Base-by-base conservation (phyloP, 2,113 vertebrate species). In the Empidonax traillii region DNA sequence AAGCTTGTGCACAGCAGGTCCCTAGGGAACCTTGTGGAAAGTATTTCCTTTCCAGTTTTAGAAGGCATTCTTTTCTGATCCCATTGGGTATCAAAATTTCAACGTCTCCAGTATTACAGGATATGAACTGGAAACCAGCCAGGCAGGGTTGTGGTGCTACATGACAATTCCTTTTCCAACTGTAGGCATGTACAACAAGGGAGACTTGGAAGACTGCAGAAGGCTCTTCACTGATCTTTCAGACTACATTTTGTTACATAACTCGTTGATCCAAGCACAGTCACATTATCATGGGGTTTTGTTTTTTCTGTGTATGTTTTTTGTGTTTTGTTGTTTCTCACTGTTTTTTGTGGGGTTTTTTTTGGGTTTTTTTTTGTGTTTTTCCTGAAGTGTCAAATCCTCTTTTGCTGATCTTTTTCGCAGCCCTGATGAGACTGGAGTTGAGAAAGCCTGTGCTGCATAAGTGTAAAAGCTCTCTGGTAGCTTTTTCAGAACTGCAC, bases 111-210 rank as follows among this genome's bases (percentile, higher is more conserved):
- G 53, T 39, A 16, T 85, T 90, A 77, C 92, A 96, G 97, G 94
- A 97, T 97, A 97, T 97, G 95, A 97, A 67, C 88, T 97, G 96
- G 97, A 97, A 93, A 88, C 20, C 58, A 95, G 94, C 97, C 97
- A 96, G 73, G 85, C 46, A 84, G 63, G 82, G 75, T 78, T 93
- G 61, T 6, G 37, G 81, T 91, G 75, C 88, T 91, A 7, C 61
- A 59, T 43, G 87, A 91, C 74, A 90, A 11, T 92, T 93, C 89
- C 55, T 94, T 89, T 87, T 85, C 87, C 77, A 63, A 69, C 93
- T 90, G 71, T 53, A 63, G 62, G 59, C 67, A 1, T n/a, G 71
- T 77, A 33, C 75, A 89, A 62, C 59, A 35, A 72, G 88, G 58
- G 55, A 94, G 44, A 76, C 75, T 58, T 77, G 46, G 46, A 72